A percentile compares a stretch with the other conserved stretches of the same genome.
Conservation (phyloP, 2,888 invertebrate species). For the Orthosia incerta region DNA sequence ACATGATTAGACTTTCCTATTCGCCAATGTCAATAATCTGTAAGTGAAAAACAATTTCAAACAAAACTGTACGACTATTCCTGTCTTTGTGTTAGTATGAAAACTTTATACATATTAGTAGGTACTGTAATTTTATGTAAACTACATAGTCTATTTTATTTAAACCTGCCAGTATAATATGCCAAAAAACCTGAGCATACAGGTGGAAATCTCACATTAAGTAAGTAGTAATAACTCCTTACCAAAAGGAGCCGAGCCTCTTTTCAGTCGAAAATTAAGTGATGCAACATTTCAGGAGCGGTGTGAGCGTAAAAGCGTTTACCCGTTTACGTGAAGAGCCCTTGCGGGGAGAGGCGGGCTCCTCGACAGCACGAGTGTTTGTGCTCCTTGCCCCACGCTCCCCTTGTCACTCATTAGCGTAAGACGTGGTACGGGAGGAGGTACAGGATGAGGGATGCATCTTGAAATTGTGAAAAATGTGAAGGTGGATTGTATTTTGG, state of each 20-base stretch:
- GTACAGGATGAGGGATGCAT: slow-evolving; percentile 9
- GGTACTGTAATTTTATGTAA: too few species aligned
- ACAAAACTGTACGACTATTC: too few species aligned
- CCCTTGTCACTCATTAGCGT: slow-evolving; percentile 65
- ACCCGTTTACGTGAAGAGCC: slow-evolving; percentile 76
- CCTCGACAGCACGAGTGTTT: slow-evolving; percentile 73
- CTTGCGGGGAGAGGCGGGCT: slow-evolving; percentile 68
- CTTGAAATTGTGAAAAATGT: slow-evolving; percentile 11
- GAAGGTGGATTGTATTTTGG: not conserved
- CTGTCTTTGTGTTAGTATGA: too few species aligned
- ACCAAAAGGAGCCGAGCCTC: slow-evolving; percentile 12
- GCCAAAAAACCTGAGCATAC: not conserved
- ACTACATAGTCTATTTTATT: too few species aligned
- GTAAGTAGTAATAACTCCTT: slow-evolving; percentile 10
- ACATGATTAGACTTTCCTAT: too few species aligned
- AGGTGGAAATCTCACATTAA: not conserved
- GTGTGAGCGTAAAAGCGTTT: slow-evolving; percentile 69
- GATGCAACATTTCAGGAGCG: slow-evolving; percentile 73
- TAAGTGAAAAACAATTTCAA: not conserved
- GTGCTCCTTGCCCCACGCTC: slow-evolving; percentile 67
- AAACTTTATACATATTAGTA: too few species aligned
- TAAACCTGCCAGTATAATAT: not conserved
- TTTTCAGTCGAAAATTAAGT: slow-evolving; percentile 71
- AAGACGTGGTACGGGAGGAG: slow-evolving; percentile 12
- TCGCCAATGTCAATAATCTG: too few species aligned